These are phyloP conservation scores for Pachyrhynchus sulphureomaculatus DNA, from an alignment of 1,140 invertebrate species.

Conservation along the genomic window DNA sequence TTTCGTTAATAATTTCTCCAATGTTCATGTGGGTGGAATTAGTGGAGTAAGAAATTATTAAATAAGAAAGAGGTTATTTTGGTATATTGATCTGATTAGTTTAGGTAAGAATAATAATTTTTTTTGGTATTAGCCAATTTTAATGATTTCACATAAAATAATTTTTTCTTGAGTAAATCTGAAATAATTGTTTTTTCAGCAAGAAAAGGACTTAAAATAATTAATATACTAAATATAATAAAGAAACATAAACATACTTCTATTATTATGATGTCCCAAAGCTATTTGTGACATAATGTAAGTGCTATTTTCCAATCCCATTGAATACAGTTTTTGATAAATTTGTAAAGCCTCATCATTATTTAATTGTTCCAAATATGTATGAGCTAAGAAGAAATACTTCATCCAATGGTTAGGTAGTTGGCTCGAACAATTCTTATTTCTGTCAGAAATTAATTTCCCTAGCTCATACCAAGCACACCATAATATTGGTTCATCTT, in stretches of 20 bases:
- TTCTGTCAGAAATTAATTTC: constrained; percentile 78
- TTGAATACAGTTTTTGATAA: constrained; percentile 72
- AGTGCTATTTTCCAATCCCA: constrained; percentile 83
- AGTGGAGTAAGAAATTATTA: too few species aligned
- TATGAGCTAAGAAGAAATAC: constrained; percentile 88
- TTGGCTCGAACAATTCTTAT: constrained; percentile 56
- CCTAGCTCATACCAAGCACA: constrained; percentile 92
- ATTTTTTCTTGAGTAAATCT: too few species aligned
- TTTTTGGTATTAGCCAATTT: too few species aligned
- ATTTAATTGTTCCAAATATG: constrained; percentile 86
- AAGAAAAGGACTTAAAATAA: too few species aligned
- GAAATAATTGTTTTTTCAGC: too few species aligned
- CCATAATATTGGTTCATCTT: constrained; percentile 84
- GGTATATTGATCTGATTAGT: too few species aligned
- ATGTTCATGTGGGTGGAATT: too few species aligned
- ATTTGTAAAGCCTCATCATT: constrained; percentile 87
- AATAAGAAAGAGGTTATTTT: too few species aligned
- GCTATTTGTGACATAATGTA: constrained; percentile 93
- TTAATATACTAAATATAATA: too few species aligned
- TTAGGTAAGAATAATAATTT: too few species aligned
- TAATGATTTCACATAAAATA: too few species aligned
- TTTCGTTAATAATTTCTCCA: too few species aligned
- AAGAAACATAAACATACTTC: constrained; percentile 61
- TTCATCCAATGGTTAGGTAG: constrained; percentile 94
- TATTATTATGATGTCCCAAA: constrained; percentile 87